phyloP scores from a whole-genome alignment of 2,797 vertebrate genomes.

The Tokudaia muenninki region DNA sequence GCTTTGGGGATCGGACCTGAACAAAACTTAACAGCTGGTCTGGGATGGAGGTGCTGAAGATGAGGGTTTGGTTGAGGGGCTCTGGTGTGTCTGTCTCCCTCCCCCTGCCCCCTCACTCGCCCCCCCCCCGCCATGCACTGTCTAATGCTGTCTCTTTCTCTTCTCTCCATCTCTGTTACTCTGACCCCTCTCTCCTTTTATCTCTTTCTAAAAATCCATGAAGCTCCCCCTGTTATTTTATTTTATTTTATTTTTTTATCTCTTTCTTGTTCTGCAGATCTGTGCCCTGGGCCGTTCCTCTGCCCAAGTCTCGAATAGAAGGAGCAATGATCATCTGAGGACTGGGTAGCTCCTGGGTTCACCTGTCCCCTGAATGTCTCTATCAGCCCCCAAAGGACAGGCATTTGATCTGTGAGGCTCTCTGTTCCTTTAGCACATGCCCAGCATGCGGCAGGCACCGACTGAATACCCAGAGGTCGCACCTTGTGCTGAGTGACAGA shows the following conservation, averaged over 20 bases:
- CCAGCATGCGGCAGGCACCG: background rate
- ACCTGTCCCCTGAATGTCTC: background rate
- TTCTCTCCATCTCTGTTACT: background rate
- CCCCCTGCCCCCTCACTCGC: no score
- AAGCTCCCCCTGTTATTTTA: background rate
- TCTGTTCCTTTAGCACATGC: background rate
- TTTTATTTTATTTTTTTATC: background rate
- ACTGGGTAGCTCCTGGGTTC: no score
- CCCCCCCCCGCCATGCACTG: background rate
- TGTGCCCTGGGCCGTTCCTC: background rate
- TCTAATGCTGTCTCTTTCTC: background rate
- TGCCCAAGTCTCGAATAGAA: no score
- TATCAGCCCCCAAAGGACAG: background rate
- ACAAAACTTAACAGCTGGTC: background rate
- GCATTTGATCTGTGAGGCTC: background rate
- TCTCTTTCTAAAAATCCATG: background rate
- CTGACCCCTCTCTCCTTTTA: background rate
- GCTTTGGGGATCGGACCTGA: background rate
- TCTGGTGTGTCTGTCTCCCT: no score
- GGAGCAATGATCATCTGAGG: background rate
- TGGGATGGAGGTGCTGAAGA: background rate
- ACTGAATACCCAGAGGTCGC: background rate
- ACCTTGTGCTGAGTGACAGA: background rate
- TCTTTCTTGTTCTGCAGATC: background rate
- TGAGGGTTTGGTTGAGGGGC: background rate